Evolutionary conservation across 1,140 invertebrate species (phyloP).

Genomic region (Micrasema minimum): DNA sequence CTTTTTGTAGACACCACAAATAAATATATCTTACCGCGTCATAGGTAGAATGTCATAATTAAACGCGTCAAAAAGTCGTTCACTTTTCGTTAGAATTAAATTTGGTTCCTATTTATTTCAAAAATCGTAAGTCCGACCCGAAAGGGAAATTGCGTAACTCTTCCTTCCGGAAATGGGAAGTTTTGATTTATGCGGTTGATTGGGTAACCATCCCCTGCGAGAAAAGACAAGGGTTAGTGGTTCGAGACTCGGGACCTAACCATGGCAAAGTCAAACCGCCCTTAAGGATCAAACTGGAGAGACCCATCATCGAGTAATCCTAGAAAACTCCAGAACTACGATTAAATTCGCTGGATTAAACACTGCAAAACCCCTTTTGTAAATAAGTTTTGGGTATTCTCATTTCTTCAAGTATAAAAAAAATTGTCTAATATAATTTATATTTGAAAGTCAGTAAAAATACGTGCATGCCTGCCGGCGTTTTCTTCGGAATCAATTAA

Average conservation of each 20-base stretch:
- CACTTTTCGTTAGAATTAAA: too few species aligned
- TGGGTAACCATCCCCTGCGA: constrained; percentile 30
- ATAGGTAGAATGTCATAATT: too few species aligned
- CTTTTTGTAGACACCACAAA: too few species aligned
- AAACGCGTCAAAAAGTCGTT: too few species aligned
- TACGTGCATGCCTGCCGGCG: too few species aligned
- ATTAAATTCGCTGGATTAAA: constrained; percentile 36
- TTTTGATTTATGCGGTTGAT: constrained; percentile 46
- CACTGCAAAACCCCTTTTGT: neutral
- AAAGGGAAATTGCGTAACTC: constrained; percentile 31
- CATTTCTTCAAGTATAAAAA: too few species aligned
- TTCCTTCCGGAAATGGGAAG: constrained; percentile 37
- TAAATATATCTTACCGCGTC: too few species aligned
- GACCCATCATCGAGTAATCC: constrained; percentile 30
- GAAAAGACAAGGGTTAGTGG: constrained; percentile 12
- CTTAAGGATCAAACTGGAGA: constrained; percentile 28
- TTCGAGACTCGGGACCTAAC: constrained; percentile 1
- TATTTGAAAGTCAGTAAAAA: too few species aligned
- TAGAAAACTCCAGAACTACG: constrained; percentile 1
- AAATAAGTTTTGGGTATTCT: too few species aligned
- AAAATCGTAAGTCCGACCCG: constrained; percentile 22
- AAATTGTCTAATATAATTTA: too few species aligned
- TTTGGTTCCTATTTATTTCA: too few species aligned
- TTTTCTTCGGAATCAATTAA: too few species aligned
- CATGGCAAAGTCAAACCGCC: constrained; percentile 9